Evolutionary conservation across 2,888 invertebrate species (phyloP).

Genomic region (Lapara coniferarum): DNA sequence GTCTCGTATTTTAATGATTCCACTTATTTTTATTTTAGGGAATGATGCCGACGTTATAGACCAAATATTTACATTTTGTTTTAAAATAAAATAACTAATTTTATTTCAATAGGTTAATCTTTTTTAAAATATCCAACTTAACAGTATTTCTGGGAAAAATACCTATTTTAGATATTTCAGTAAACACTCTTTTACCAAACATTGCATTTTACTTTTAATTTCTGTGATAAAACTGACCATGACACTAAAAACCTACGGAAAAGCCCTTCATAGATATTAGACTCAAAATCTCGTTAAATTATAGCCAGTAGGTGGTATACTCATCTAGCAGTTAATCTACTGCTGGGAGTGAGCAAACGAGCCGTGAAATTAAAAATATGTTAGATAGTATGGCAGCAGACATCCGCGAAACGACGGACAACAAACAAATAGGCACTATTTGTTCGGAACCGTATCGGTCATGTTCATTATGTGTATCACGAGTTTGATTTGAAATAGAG

Average conservation of each 20-base stretch:
- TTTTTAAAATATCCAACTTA: too few species aligned
- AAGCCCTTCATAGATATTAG: neutral
- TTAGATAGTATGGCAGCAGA: conserved; percentile 53
- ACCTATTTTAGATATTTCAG: too few species aligned
- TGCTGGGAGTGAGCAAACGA: conserved; percentile 54
- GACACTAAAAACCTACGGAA: neutral
- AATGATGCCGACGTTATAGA: too few species aligned
- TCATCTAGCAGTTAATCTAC: conserved; percentile 21
- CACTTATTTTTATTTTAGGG: neutral
- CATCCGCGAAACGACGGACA: conserved; percentile 56
- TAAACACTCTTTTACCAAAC: too few species aligned
- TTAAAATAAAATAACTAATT: too few species aligned
- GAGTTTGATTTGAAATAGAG: conserved; percentile 55
- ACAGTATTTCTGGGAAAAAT: too few species aligned
- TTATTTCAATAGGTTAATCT: too few species aligned
- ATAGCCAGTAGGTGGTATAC: conserved; percentile 13
- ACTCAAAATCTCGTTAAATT: neutral
- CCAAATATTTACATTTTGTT: too few species aligned
- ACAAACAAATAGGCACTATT: conserved; percentile 70
- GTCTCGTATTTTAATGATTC: conserved; percentile 6
- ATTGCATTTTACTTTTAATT: neutral
- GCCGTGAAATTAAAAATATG: conserved; percentile 76
- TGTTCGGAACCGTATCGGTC: conserved; percentile 41
- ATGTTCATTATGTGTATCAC: conserved; percentile 33
- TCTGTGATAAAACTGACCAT: neutral